Evolutionary conservation across 2,113 vertebrate species (phyloP), one percentile per base, ranked within the genome.

Genomic region (Acrocephalus arundinaceus): DNA sequence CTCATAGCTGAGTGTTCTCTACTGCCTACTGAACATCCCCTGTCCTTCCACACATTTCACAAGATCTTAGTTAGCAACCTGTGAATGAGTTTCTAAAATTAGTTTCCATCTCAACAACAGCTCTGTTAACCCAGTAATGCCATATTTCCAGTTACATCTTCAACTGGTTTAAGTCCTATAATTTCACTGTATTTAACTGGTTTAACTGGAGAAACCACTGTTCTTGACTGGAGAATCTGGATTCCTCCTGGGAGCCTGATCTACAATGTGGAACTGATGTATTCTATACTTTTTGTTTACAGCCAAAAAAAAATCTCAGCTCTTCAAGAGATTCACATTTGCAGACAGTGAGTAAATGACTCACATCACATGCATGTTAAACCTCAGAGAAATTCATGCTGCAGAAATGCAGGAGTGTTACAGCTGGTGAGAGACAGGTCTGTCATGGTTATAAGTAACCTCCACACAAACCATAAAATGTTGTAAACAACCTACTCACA

Each of bases 381-480:
- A 16, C 2, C 3, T 19, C 28, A 72, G 16, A 82, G 55, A 87
- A 70, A 85, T 45, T 46, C 20, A 41, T 8, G 10, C 13, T 5
- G 5, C 55, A 86, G 57, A 71, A 89, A 48, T 6, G 6, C 33
- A 59, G 28, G 28, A 67, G 7, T 22, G 14, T 33, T 66, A 15
- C 0, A 86, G 37, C 27, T 68, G 24, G 13, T 66, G 63, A 85
- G 0, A 51, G 55, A 70, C 2, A 0, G 5, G 58, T 27, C 25
- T 61, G 20, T 46, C 35, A 41, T 3, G 2, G 20, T 73, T 66
- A 35, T 23, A 35, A 74, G 72, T 30, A 83, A 39, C 28, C 22
- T 48, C 9, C 22, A 61, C 33, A 48, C 27, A 85, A 78, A 57
- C 10, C 13, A 22, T 61, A 41, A 73, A 79, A 35, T 2, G 30